Evolutionary conservation across 2,113 vertebrate genomes (phyloP), one percentile per base, ranked within the genome.

Genomic region (Eolophus roseicapilla): DNA sequence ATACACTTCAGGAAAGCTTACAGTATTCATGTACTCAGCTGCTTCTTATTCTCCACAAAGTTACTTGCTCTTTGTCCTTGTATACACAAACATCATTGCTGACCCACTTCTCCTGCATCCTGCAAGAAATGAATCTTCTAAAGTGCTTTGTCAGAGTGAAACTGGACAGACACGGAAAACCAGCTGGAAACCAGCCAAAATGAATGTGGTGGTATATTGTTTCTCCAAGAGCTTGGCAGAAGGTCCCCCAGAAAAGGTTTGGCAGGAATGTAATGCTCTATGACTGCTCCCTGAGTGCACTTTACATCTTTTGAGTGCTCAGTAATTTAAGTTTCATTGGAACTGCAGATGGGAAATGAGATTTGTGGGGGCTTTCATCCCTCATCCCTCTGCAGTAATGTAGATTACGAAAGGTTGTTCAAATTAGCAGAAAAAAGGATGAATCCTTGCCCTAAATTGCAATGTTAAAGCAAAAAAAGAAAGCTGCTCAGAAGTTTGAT

Each of bases 151-250:
- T 83, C 79, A 91, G 59, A 64, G 35, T 46, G 52, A 73, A 88
- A 74, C 68, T 68, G 63, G 80, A 55, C 50, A 70, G 55, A 70
- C 33, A 9, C 31, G 63, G 71, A 81, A 88, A 93, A 88, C 24
- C 35, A 57, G 21, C 37, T 86, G 92, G 63, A 86, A 90, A 92
- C 52, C 0, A 1, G 73, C 86, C 96, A 86, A 19, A 93, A 78
- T 27, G 23, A 47, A 77, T 43, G 43, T 33, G 53, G 64, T 78
- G 55, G 68, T 89, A 82, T 84, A 46, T 67, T 90, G 53, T 73
- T 97, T 93, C 93, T 84, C 88, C 17, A 53, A 94, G 73, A 62
- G 46, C 62, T 92, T 95, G 90, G 90, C 91, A 95, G 88, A 93
- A 77, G 37, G 47, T 70, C 35, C 11, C 7, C 47, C 59, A 3